Conservation (phyloP, 2,888 invertebrate genomes). For the Trichogramma evanescens region DNA sequence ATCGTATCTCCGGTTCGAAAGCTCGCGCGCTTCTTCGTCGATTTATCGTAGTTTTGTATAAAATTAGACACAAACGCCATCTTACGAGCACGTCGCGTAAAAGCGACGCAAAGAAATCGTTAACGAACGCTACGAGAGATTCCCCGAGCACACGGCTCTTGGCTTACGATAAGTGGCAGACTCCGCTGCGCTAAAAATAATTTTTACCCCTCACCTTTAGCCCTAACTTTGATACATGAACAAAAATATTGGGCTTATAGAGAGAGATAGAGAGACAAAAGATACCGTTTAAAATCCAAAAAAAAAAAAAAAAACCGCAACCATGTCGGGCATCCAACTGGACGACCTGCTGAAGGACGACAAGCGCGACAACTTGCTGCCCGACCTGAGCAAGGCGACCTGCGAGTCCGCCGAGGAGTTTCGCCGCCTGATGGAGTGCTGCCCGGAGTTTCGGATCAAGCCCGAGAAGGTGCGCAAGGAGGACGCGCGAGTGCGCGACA, state of each 20-base stretch:
- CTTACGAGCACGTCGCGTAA: too few relatives aligned
- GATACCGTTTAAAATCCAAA: not conserved
- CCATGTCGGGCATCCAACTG: conserved; percentile 56
- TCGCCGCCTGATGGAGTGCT: conserved; percentile 72
- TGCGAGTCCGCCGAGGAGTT: conserved; percentile 77
- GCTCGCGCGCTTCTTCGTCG: too few relatives aligned
- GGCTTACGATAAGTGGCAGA: too few relatives aligned
- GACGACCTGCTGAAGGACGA: conserved; percentile 73
- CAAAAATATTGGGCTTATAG: conserved; percentile 23
- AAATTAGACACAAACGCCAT: too few relatives aligned
- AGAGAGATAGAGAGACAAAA: conserved; percentile 14
- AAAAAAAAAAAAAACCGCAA: not conserved
- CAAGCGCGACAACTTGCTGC: conserved; percentile 73
- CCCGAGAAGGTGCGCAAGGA: conserved; percentile 71
- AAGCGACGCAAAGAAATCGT: too few relatives aligned
- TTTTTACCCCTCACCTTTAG: too few relatives aligned
- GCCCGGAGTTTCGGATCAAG: conserved; percentile 84
- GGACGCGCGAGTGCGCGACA: conserved; percentile 70
- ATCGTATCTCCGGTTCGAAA: too few relatives aligned
- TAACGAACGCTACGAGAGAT: too few relatives aligned
- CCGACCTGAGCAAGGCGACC: conserved; percentile 75
- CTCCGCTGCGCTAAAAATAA: too few relatives aligned
- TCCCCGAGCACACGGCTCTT: too few relatives aligned
- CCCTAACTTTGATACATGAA: too few relatives aligned
- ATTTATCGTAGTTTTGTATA: too few relatives aligned